Base-by-base conservation (phyloP, 1,140 invertebrate genomes). In the Hyposmocoma kahamanoa region DNA sequence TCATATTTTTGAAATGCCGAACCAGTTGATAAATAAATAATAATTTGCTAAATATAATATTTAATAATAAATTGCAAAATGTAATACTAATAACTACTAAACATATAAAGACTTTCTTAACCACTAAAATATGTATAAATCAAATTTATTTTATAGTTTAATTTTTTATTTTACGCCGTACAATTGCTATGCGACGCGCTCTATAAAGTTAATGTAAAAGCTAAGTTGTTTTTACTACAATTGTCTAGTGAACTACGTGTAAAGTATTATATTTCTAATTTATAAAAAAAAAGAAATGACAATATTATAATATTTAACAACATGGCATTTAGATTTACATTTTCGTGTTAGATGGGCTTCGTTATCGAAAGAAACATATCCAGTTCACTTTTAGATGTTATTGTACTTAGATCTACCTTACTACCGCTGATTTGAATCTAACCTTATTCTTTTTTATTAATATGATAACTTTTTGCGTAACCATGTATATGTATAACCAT, bases 261-360 rank as follows among this genome's bases (percentile, higher is more conserved):
- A 72, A 74, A 64, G 64, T 77, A 83, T 77, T 65, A 71, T 72
- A 65, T 56, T 71, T 75, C 69, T 79, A 75, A 80, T 75, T 66
- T 69, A 76, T 42, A n/a, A 50, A 50, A 50, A 22, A 43, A 79
- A 67, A 77, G 72, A 71, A 73, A 82, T 81, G 78, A 82, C 78
- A 84, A 84, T 84, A 82, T 79, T 84, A 78, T 76, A 64, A 72
- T 75, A 75, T 70, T 59, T 73, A 70, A 77, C 70, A 81, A 72
- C 69, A 72, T 64, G 59, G 67, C 65, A 65, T 70, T 74, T 75
- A 74, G 72, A 64, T 39, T 75, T 80, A 78, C 59, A 59, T 84
- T 81, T 69, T 70, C 61, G 67, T 76, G 64, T 73, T 78, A 80
- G 67, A 64, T 30, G 47, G 73, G 69, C 73, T 80, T 77, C 61